phyloP scores from a whole-genome alignment of 2,113 vertebrate species.

The Tylochromis polylepis region DNA sequence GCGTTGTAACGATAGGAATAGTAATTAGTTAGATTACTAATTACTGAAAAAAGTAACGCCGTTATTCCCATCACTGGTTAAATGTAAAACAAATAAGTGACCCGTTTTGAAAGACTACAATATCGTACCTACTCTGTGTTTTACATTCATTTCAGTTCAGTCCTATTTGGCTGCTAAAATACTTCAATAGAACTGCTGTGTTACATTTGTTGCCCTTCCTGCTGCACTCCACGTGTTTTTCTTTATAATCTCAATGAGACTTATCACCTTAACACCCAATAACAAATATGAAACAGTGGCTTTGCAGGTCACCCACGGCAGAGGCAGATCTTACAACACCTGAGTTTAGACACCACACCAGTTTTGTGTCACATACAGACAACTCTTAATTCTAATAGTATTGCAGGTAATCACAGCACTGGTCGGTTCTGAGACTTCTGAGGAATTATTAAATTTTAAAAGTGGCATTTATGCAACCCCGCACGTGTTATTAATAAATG shows the following conservation, averaged over 20 bases:
- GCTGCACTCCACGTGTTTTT: background rate
- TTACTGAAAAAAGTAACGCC: too few species aligned
- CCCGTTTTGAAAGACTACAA: background rate
- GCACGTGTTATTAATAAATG: accelerated
- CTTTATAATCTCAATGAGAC: accelerated
- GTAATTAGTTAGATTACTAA: too few species aligned
- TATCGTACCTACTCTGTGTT: background rate
- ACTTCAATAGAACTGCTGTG: background rate
- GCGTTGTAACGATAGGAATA: too few species aligned
- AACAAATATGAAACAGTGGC: background rate
- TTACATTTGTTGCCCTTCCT: background rate
- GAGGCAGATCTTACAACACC: background rate
- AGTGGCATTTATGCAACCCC: too few species aligned
- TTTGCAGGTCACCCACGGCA: background rate
- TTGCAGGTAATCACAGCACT: too few species aligned
- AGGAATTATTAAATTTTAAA: too few species aligned
- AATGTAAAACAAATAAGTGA: background rate
- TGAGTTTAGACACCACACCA: background rate
- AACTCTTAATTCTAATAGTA: too few species aligned
- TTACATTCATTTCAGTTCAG: background rate
- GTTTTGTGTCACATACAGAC: too few species aligned
- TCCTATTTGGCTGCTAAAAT: background rate
- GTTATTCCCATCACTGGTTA: too few species aligned
- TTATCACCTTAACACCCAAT: background rate
- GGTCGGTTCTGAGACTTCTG: too few species aligned